Evolutionary conservation across 2,888 invertebrate genomes (phyloP).

Genomic region (Copidosoma aretas): DNA sequence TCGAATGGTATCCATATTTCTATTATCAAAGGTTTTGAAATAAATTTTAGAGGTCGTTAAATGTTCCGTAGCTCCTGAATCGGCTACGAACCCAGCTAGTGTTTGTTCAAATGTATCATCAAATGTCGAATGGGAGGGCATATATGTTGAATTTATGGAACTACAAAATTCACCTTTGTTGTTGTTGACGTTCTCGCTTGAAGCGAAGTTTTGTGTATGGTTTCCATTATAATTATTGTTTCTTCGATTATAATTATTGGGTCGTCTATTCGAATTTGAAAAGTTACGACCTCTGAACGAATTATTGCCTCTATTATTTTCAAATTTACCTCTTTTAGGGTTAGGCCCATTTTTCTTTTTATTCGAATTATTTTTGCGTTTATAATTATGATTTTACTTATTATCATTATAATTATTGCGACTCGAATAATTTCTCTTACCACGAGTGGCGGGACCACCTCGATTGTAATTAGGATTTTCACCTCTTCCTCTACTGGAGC

Average conservation of each 20-base stretch:
- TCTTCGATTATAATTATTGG: not conserved
- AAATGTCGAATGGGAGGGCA: not conserved
- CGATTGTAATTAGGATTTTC: not conserved
- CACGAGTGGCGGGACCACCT: not conserved
- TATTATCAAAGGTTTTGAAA: conserved; percentile 4
- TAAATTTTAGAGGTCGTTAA: conserved; percentile 10
- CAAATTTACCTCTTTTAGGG: no score
- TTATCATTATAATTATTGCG: no score
- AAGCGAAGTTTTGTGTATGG: not conserved
- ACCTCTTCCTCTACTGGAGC: not conserved
- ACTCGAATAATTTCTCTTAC: not conserved
- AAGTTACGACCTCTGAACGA: no score
- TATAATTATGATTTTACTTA: no score
- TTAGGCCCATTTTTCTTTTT: no score
- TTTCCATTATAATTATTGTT: not conserved
- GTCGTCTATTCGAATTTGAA: not conserved
- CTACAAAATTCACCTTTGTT: not conserved
- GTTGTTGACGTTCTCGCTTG: not conserved
- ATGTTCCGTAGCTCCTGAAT: conserved; percentile 15
- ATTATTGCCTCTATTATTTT: no score
- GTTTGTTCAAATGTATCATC: not conserved
- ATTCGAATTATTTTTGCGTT: no score
- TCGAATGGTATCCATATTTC: not conserved
- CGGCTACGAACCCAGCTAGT: conserved; percentile 10
- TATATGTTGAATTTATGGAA: not conserved